Percentiles rank a stretch among this genome's conserved stretches.
phyloP scores from a whole-genome alignment of 1,140 invertebrate species.

The Plutomurus gul region DNA sequence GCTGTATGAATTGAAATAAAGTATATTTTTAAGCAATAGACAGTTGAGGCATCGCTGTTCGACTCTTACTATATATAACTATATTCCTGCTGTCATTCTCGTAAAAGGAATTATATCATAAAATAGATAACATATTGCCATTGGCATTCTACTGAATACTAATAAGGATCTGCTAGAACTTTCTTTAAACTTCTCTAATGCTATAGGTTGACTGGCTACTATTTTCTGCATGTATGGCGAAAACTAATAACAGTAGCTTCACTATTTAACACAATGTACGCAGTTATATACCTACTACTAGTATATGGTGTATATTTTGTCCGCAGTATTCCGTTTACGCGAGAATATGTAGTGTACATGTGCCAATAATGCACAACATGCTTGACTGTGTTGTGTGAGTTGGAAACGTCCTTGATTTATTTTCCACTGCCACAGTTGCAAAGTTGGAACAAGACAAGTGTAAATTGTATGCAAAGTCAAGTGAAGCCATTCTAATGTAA shows the following conservation, averaged over 20 bases:
- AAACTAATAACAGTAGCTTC: too few species aligned
- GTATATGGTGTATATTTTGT: too few species aligned
- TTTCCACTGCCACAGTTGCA: constrained; percentile 25
- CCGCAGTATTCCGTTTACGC: background rate
- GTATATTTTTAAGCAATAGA: too few species aligned
- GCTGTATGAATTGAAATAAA: background rate
- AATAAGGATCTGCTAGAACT: too few species aligned
- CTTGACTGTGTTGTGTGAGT: background rate
- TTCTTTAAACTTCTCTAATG: too few species aligned
- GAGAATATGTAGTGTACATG: background rate
- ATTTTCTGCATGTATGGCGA: too few species aligned
- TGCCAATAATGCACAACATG: background rate
- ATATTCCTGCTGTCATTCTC: background rate
- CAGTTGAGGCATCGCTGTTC: too few species aligned
- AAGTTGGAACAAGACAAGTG: constrained; percentile 1
- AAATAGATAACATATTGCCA: background rate
- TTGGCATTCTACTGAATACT: background rate
- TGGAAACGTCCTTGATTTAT: constrained; percentile 26
- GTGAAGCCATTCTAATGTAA: too few species aligned
- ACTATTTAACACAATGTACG: background rate
- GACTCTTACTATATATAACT: too few species aligned
- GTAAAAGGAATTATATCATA: background rate
- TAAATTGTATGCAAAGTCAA: too few species aligned
- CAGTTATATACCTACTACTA: too few species aligned
- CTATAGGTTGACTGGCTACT: too few species aligned